Conservation (phyloP, 35 echinoderm and acorn worm genomes). For the Stichopus chloronotus region DNA sequence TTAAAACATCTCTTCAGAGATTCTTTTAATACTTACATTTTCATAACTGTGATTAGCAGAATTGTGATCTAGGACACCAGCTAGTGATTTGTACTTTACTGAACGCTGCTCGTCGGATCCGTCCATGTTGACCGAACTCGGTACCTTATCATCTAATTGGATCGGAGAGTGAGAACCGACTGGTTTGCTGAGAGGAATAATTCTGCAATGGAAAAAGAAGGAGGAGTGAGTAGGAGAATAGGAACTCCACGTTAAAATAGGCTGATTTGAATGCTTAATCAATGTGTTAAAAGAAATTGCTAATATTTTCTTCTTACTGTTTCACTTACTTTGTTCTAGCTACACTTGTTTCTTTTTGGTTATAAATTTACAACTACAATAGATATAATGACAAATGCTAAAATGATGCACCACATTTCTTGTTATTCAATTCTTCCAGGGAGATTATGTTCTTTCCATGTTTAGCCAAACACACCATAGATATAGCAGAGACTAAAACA, state of each 20-base stretch:
- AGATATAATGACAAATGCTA: too few relatives aligned
- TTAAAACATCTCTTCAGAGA: not conserved
- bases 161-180: slow-evolving; percentile 21
- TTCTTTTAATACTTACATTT: slow-evolving; percentile 76
- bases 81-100: slow-evolving; percentile 81
- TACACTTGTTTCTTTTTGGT: too few relatives aligned
- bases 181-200: slow-evolving; percentile 85
- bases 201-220: slow-evolving; percentile 55
- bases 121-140: slow-evolving; percentile 59
- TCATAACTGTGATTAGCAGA: slow-evolving; percentile 77
- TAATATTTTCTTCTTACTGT: too few relatives aligned
- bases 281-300: not conserved
- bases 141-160: slow-evolving; percentile 70
- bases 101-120: slow-evolving; percentile 81
- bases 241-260: not conserved
- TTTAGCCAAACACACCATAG: too few relatives aligned
- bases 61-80: slow-evolving; percentile 78
- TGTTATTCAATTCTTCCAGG: too few relatives aligned
- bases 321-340: too few relatives aligned
- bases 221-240: not conserved
- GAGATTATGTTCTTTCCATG: too few relatives aligned
- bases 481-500: too few relatives aligned
- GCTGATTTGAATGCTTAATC: not conserved
- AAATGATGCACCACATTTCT: too few relatives aligned
- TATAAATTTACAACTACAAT: too few relatives aligned